phyloP scores from a whole-genome alignment of 2,797 vertebrate genomes.

The Cheirogaleus major region DNA sequence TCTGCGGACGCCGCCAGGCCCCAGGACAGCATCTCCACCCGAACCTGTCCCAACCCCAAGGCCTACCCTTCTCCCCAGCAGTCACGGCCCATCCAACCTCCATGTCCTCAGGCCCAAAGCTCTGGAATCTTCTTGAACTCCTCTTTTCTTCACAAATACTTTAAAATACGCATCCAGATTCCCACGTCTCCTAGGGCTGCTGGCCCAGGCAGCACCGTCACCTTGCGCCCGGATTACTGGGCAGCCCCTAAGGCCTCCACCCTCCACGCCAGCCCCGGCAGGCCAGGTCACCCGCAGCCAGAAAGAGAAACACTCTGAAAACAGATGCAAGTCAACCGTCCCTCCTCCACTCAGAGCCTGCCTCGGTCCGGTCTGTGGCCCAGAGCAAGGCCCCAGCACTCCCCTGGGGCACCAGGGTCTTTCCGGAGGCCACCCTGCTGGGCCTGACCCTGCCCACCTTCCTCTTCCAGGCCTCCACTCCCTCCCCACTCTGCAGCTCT shows the following conservation, averaged over 20 bases:
- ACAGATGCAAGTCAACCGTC: too few relatives aligned
- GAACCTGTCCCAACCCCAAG: background rate
- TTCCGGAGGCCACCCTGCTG: background rate
- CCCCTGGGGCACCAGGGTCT: background rate
- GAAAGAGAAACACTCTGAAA: background rate
- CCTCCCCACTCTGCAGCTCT: background rate
- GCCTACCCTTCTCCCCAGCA: background rate
- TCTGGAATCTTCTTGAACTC: background rate
- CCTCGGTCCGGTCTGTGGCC: rapidly evolving
- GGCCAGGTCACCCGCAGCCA: background rate
- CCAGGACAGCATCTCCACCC: rapidly evolving
- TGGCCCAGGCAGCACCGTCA: rapidly evolving
- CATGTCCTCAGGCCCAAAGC: background rate
- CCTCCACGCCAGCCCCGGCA: background rate
- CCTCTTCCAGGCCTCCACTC: rapidly evolving
- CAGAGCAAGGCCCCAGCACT: rapidly evolving
- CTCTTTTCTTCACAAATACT: background rate
- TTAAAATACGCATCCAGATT: rapidly evolving
- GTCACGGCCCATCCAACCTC: background rate
- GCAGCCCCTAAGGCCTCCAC: background rate
- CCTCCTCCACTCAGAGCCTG: background rate
- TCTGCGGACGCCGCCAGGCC: rapidly evolving
- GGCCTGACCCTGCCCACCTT: rapidly evolving
- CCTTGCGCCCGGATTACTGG: rapidly evolving
- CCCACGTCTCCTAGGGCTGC: too few relatives aligned